A percentile compares a stretch with the other conserved stretches of the same genome.
These are phyloP conservation scores for Scyliorhinus canicula DNA, from an alignment of 2,797 vertebrate genomes.

Conservation along the genomic window DNA sequence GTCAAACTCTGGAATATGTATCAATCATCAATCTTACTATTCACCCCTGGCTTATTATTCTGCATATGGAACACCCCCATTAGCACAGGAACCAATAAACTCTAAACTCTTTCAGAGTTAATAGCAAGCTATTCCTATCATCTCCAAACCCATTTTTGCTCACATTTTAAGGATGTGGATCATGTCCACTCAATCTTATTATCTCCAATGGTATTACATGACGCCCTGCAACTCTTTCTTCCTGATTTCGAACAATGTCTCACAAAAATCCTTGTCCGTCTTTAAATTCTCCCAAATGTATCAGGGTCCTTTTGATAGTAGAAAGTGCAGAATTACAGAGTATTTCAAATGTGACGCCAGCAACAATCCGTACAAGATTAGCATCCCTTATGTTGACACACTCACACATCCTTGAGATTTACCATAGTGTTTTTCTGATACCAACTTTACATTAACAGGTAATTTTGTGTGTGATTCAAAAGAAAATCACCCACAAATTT, in stretches of 20 bases:
- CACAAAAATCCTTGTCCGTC: neutral
- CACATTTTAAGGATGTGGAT: neutral
- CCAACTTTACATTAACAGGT: neutral
- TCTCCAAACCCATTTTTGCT: neutral
- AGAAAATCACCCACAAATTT: neutral
- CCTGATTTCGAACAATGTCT: neutral
- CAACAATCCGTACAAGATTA: neutral
- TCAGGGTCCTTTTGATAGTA: neutral
- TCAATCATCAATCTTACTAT: neutral
- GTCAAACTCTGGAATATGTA: neutral
- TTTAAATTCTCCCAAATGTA: neutral
- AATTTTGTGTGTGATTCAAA: neutral
- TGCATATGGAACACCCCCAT: too few species aligned
- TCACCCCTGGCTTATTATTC: neutral
- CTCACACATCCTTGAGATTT: neutral
- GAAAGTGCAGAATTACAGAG: neutral
- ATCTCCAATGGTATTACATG: neutral
- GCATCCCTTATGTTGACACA: neutral
- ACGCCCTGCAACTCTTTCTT: neutral
- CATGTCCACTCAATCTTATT: neutral
- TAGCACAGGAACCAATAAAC: neutral
- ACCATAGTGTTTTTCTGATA: neutral
- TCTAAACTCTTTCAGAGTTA: neutral
- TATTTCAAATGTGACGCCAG: neutral
- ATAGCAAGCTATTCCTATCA: neutral